Evolutionary conservation across 2,888 invertebrate genomes (phyloP), one percentile per base, ranked within the genome.

Genomic region (Beris chalybata): DNA sequence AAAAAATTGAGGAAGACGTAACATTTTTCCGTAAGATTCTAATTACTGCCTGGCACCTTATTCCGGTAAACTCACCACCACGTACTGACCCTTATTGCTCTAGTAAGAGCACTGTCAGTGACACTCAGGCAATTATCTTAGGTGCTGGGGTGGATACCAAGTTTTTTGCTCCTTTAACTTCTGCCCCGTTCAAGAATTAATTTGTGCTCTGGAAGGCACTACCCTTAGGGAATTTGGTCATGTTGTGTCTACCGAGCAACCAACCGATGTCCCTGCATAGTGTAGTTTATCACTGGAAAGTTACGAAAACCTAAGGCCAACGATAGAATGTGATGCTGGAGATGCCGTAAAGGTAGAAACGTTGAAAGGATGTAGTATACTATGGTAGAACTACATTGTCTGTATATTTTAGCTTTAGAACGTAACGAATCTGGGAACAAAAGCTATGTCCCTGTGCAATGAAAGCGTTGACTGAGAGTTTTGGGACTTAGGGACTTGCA

Each of bases 101-200:
- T 29, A 45, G 29, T 45, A 56, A 43, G 44, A 56, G 9, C 44
- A 12, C 57, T 78, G 78, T 78, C 78, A 78, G 72, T 77, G 74
- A 72, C 78, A 78, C 74, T 76, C 76, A 67, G 73, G 77, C 77
- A 78, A 78, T 78, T 78, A 79, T 78, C 76, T 76, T 76, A 79
- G 79, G 78, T 79, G 78, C 73, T 76, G 75, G 74, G 74, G 45
- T 31, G 30, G 43, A 45, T 29, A 22, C 32, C 29, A 6, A 38
- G 9, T n/a, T 12, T n/a, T 12, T 29, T 54, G n/a, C 30, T 45
- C 32, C 31, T 48, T 59, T 59, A n/a, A 6, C 31, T 59, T 13
- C 48, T 47, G 31, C 22, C 50, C 61, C 50, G 52, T 47, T 61
- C 13, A 50, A 52, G 52, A 61, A 61, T 61, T 61, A 61, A 61